Evolutionary conservation across 2,113 vertebrate species (phyloP).

Genomic region (Lepus americanus): DNA sequence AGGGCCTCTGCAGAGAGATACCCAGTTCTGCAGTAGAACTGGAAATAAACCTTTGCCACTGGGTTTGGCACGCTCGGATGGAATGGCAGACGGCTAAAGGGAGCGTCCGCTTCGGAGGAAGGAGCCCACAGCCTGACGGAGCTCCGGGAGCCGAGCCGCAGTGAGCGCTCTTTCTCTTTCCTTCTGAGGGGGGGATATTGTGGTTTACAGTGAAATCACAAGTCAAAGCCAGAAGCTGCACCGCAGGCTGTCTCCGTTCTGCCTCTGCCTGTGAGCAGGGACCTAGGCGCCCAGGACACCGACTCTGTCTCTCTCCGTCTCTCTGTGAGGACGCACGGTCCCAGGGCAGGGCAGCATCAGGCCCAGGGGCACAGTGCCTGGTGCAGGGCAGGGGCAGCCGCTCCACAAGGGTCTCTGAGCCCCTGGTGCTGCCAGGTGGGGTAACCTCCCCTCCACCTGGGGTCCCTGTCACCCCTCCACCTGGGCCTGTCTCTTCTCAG

Average conservation of each 20-base stretch:
- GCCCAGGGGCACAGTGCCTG: not conserved
- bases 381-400: fast-evolving
- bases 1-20: fast-evolving
- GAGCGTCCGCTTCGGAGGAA: not conserved
- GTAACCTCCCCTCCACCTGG: fast-evolving
- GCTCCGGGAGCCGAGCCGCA: fast-evolving
- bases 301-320: too few relatives aligned
- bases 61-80: not conserved
- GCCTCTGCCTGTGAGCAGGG: not conserved
- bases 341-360: not conserved
- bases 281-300: too few relatives aligned
- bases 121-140: fast-evolving
- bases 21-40: not conserved
- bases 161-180: too few relatives aligned
- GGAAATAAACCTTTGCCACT: not conserved
- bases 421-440: fast-evolving
- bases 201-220: not conserved
- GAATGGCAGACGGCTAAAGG: not conserved
- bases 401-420: not conserved
- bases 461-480: not conserved
- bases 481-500: not conserved
- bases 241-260: not conserved
- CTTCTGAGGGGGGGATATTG: not conserved
- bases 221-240: not conserved
- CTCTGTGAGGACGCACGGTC: not conserved